Evolutionary conservation across 2,888 invertebrate genomes (phyloP), one percentile per base, ranked within the genome.

Genomic region (Parnassius apollo): DNA sequence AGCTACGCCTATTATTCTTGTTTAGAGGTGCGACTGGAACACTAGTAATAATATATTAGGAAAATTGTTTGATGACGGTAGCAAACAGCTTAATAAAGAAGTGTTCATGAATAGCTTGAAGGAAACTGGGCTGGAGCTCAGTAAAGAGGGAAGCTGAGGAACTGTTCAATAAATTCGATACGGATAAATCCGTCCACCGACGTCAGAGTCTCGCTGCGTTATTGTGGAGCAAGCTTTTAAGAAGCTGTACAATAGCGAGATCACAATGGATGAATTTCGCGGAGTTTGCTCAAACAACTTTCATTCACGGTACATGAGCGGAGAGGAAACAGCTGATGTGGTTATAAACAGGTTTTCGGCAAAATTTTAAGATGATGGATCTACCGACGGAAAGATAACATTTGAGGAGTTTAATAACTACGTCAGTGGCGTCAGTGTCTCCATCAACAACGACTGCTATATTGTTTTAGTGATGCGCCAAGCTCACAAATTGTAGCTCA

Each of bases 391-490:
- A 72, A 94, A 98, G 98, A 96, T 98, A 11, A 98, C 98, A 0
- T 93, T 95, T 71, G 98, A 98, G 72, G 99, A 99, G 85, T 99
- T 98, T 76, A 87, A 96, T 78, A 97, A 98, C 87, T 99, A 98
- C 85, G 99, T 99, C 90, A 93, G 96, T 63, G 97, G 96, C 13
- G 96, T 99, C 70, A 98, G 98, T 82, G 98, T 98, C 50, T 98
- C 98, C 0, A 97, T 98, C 71, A 98, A 99, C 82, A 96, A 95
- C 69, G 98, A 99, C 82, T 95, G 96, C 60, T 99, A 97, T 83
- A 99, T 99, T 82, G 98, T 98, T 85, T 92, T 98, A 66, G 97
- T 98, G 96, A 97, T 99, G 94, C 94, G 98, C 64, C 96, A 96
- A 75, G 95, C 97, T 1, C 99, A 96, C 92, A 96, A 97, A 82